Evolutionary conservation across 64 coral and sea anemone genomes (phyloP), one percentile per base, ranked within the genome.

Genomic region (Stylophora pistillata): DNA sequence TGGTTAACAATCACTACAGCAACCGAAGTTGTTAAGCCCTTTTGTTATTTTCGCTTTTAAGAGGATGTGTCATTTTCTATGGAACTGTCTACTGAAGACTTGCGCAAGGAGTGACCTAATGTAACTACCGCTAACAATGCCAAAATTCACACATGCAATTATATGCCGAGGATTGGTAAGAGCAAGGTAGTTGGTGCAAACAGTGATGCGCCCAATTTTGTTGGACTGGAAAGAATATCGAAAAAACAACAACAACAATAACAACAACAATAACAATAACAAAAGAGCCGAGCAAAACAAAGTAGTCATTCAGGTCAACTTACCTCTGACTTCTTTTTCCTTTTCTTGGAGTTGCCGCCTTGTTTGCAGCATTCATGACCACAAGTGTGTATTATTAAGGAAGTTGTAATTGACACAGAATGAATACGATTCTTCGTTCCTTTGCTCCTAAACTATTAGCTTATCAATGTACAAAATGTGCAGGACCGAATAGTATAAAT

Each of bases 361-460:
- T 85, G 30, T 73, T 93, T 99, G 78, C 97, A 99, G 66, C 97
- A 99, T 70, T 89, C 90, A 55, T 99, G 97, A 23, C 90, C 90
- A 74, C 97, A 99, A 20, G 86, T 99, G 7, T 17, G 28, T 56
- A 30, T 17, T 57, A 76, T 95, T 63, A 95, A 95, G 88, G 70
- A 79, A 64, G 85, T 37, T 21, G 37, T 20, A 61, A 29, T 30
- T 30, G 16, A 55, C 30, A 29, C 9, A 7, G 17, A 7, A 47
- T 15, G 16, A n/a, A 41, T 17, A 25, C 23, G 9, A 23, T 26
- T 21, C 3, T 14, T 33, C 25, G 16, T 15, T 47, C 53, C 20
- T 23, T 32, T 25, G 5, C 31, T 62, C 1, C 37, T 7, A 47
- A 47, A 47, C 7, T 47, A 47, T 47, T 4, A 47, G 37, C 37